Percentiles rank a stretch among this genome's conserved stretches.
Conservation (phyloP, 2,113 vertebrate genomes). For the Zeus faber region DNA sequence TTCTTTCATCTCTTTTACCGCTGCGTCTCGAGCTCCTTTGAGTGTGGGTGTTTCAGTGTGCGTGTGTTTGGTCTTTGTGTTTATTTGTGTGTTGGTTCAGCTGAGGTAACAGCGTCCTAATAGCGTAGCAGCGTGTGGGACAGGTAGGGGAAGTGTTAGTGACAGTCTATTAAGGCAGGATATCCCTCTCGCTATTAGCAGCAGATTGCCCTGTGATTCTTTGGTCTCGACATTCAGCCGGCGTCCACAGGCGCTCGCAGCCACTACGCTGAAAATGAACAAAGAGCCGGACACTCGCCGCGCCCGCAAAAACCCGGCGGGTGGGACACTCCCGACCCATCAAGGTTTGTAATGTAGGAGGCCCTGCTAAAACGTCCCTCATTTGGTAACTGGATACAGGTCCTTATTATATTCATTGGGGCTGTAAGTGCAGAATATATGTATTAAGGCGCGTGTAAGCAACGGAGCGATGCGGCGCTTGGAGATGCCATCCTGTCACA, state of each 20-base stretch:
- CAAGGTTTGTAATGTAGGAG: conserved; percentile 12
- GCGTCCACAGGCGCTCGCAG: conserved; percentile 39
- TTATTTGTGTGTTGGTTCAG: conserved; percentile 47
- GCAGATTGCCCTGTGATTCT: conserved; percentile 71
- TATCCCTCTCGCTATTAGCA: conserved; percentile 72
- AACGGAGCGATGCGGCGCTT: too few relatives aligned
- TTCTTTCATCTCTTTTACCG: too few relatives aligned
- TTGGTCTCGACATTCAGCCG: conserved; percentile 55
- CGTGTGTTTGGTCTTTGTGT: too few relatives aligned
- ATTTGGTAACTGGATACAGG: background rate
- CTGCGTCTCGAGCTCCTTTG: background rate
- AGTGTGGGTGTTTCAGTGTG: conserved; percentile 14
- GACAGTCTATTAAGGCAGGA: conserved; percentile 76
- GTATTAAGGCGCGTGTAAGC: too few relatives aligned
- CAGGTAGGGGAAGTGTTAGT: conserved; percentile 69
- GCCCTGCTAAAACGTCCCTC: background rate
- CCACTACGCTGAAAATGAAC: conserved; percentile 32
- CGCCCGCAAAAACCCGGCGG: background rate
- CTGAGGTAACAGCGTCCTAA: conserved; percentile 66
- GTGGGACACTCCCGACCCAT: background rate
- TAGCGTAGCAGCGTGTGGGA: conserved; percentile 67
- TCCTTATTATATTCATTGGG: background rate
- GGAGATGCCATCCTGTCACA: too few relatives aligned
- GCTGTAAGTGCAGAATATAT: too few relatives aligned
- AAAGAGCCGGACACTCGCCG: conserved; percentile 29